A percentile compares a stretch with the other conserved stretches of the same genome.
phyloP scores from a whole-genome alignment of 2,888 invertebrate species.

The Stenurella melanura region DNA sequence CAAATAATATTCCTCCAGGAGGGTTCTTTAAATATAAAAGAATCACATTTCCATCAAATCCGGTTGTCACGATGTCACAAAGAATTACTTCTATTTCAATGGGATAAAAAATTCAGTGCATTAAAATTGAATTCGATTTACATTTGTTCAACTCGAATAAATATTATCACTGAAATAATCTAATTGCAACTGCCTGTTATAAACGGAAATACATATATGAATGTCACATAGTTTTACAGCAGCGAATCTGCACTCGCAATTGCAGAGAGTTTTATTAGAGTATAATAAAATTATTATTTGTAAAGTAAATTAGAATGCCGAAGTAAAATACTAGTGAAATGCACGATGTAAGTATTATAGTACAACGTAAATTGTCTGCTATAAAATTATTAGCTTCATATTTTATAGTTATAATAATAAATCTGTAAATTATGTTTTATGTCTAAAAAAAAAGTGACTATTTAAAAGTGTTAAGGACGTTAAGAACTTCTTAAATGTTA shows the following conservation, averaged over 20 bases:
- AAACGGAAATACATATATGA: background rate
- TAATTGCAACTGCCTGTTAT: background rate
- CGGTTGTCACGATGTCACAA: constrained; percentile 4
- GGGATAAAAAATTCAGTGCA: background rate
- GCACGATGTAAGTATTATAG: background rate
- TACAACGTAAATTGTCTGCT: background rate
- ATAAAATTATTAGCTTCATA: background rate
- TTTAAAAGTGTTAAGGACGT: too few species aligned
- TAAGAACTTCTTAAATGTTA: too few species aligned
- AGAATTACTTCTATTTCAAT: background rate
- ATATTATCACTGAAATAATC: background rate
- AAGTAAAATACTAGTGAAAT: background rate
- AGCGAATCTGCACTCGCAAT: background rate
- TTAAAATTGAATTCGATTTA: background rate
- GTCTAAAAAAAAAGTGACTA: too few species aligned
- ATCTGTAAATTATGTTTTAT: too few species aligned
- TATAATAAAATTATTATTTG: background rate
- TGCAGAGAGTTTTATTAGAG: background rate
- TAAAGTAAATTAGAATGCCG: background rate
- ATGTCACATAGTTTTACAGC: background rate
- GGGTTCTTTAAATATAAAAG: background rate
- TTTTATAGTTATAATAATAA: too few species aligned
- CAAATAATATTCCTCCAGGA: background rate
- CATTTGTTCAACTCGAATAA: background rate
- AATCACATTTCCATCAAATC: background rate